phyloP scores from a whole-genome alignment of 1,140 invertebrate species.

The Caenorhabditis tropicalis region DNA sequence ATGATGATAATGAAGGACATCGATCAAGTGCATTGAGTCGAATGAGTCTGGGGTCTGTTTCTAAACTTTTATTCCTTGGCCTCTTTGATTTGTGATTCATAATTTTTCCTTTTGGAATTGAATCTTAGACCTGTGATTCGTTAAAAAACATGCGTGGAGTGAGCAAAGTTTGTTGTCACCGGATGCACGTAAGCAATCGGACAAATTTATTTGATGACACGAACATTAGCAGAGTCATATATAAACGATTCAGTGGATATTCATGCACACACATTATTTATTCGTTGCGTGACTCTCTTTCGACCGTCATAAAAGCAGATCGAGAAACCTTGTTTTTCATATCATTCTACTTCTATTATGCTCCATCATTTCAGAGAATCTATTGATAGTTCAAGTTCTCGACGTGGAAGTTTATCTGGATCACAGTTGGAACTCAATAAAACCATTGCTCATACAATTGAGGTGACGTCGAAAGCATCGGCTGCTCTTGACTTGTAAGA shows the following conservation, averaged over 20 bases:
- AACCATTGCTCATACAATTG: conserved; percentile 28
- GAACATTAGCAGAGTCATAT: conserved; percentile 37
- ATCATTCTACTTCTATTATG: conserved; percentile 17
- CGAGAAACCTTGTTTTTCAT: neutral
- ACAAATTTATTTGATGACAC: conserved; percentile 31
- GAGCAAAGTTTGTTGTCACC: conserved; percentile 2
- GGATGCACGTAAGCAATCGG: conserved; percentile 18
- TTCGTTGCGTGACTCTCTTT: conserved; percentile 35
- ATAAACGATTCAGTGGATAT: neutral
- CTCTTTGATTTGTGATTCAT: neutral
- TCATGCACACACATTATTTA: conserved; percentile 21
- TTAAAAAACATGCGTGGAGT: neutral
- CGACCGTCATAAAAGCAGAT: neutral
- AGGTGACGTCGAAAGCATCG: neutral
- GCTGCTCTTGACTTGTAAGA: conserved; percentile 26
- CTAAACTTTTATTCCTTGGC: neutral
- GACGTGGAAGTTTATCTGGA: conserved; percentile 16
- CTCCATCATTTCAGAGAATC: conserved; percentile 46
- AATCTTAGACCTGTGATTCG: neutral
- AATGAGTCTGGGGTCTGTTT: conserved; percentile 46
- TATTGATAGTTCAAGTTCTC: conserved; percentile 10
- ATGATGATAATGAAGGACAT: conserved; percentile 45
- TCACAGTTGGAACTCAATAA: conserved; percentile 3
- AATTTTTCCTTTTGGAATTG: neutral
- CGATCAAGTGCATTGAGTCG: conserved; percentile 44